Base-by-base conservation (phyloP, 1,140 invertebrate genomes). In the Aradophagus sp. region DNA sequence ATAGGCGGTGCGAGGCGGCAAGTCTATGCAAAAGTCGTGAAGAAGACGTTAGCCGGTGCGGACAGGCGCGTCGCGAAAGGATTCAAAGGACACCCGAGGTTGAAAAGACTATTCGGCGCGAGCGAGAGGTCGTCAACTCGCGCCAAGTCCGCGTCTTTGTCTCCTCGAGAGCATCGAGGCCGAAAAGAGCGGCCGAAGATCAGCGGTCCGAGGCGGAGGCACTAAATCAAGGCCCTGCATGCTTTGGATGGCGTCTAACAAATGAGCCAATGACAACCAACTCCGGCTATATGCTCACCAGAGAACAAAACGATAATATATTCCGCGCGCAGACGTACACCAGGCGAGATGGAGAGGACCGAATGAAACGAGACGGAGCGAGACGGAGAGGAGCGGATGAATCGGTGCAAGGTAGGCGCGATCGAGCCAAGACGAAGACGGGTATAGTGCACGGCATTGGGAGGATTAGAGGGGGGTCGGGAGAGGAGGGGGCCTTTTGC, bases 241-340 rank as follows among this genome's bases (percentile, higher is more conserved):
- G 81, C 81, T 84, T 84, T 82, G 80, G 83, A 84, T 85, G 84
- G 84, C 84, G 77, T 82, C 80, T 85, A 85, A 86, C 84, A 86
- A 86, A 86, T 86, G 83, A 86, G 83, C 81, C 84, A 85, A 86
- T 85, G 84, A 85, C 84, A 85, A 83, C 81, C 81, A 80, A 75
- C 82, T 67, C 76, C 79, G 74, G 76, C 75, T 77, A 68, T 48
- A 70, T 62, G 67, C 73, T 76, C 55, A 71, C 68, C 27, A 63
- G 75, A 73, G 81, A 85, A 83, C 81, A 84, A 85, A 85, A 85
- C 82, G 81, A 84, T 85, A 84, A 84, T 85, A 83, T 84, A 85
- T 84, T 84, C 80, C 67, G 74, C 65, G 68, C 59, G 44, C 67
- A 72, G 68, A 73, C 73, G 71, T 63, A 76, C 45, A 55, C 50